Base-by-base conservation (phyloP, 2,113 vertebrate species). In the Callochromis pleurospilus region DNA sequence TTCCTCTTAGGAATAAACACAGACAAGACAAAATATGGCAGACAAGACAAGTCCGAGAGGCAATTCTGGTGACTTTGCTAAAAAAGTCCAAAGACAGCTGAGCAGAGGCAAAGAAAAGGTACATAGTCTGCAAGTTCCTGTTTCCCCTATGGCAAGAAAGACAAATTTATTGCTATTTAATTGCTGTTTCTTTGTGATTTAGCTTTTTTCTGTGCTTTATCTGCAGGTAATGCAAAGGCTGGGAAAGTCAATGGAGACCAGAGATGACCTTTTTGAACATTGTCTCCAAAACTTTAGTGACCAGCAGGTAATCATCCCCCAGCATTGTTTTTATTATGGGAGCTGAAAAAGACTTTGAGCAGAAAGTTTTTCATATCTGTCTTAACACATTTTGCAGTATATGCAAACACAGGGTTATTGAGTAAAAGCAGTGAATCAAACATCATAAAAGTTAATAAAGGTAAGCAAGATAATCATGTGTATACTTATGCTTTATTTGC, bases 41-140 rank as follows among this genome's bases (percentile, higher is more conserved):
- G 98, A 98, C 56, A 94, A 96, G 89, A 96, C 95, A 4, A 93
- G 92, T 90, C 94, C 94, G 38, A 96, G 95, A 88, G 90, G 96
- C 36, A 84, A 85, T 3, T 96, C 97, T 0, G 97, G 97, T 38
- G 96, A 97, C 42, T 98, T 99, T 81, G 96, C 98, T 62, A 98
- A 96, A 94, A 97, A 97, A 86, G 92, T 99, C 91, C 98, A 99
- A 91, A 97, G 98, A 83, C 97, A 83, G 81, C 94, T 99, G 91
- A 98, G 96, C 95, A 96, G 98, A 15, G 96, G 98, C 31, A 98
- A 99, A 93, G 98, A 99, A 94, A 99, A 98, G 98, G 98, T 98
- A 95, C 21, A 51, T 0, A 21, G 11, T 49, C 31, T 49, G 79
- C 21, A 21, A 33, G 2, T 53, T 38, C 14, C 2, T 9, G 3